Evolutionary conservation across 2,113 vertebrate species (phyloP).

Genomic region (Ailuropoda melanoleuca): DNA sequence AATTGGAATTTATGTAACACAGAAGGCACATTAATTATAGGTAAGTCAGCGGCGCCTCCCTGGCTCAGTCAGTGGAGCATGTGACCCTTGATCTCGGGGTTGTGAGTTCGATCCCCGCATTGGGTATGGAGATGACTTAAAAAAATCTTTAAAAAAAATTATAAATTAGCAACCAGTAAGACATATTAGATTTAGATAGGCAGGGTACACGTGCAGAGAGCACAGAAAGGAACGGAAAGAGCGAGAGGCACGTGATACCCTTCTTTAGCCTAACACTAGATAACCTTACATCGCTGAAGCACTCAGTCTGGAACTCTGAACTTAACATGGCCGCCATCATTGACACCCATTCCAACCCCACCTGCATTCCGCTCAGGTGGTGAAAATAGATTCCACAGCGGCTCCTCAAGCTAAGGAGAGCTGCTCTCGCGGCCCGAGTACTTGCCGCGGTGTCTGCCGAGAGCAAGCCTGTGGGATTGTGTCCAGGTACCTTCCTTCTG

Average conservation of each 20-base stretch:
- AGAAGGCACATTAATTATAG: not conserved
- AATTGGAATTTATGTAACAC: not conserved
- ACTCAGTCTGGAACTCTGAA: not conserved
- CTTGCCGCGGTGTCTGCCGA: fast-evolving
- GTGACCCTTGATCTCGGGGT: not conserved
- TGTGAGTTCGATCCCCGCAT: not conserved
- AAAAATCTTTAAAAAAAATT: not conserved
- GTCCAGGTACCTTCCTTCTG: not conserved
- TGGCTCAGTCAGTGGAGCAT: not conserved
- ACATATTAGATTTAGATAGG: not conserved
- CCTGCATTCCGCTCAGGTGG: not conserved
- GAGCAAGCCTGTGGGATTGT: not conserved
- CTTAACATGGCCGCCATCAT: not conserved
- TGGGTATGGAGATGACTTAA: not conserved
- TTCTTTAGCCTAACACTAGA: not conserved
- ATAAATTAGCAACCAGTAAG: not conserved
- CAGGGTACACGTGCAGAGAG: not conserved
- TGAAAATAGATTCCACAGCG: not conserved
- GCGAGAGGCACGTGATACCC: not conserved
- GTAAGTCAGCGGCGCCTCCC: not conserved
- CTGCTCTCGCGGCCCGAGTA: not conserved
- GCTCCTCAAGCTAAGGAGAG: not conserved
- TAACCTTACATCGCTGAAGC: not conserved
- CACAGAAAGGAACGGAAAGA: not conserved
- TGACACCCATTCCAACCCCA: not conserved